Base-by-base conservation (phyloP, 30 jellyfish, hydroid and myxozoan species). In the Aurelia coerulea region DNA sequence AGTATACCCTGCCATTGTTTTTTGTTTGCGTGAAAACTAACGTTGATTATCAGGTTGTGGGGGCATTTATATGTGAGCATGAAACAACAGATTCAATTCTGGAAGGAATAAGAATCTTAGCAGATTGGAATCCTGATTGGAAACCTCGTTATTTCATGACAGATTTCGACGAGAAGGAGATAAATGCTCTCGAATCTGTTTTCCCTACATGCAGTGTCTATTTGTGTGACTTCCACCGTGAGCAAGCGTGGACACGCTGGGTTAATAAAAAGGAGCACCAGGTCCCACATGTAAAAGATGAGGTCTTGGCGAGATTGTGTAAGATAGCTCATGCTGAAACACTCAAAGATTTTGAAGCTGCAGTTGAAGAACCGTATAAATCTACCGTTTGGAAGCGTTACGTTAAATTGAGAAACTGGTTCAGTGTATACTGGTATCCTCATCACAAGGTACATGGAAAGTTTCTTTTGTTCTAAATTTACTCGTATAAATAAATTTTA, bases 21-120 rank as follows among this genome's bases (percentile, higher is more conserved):
- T 78, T 78, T 63, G 41, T 80, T 2, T 80, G 82, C 31, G 81
- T 80, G 32, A 62, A 80, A 31, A 64, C 90, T 1, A 80, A 80
- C 23, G 83, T 80, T 29, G 76, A 80, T 31, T 80, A 80, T 19
- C 90, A 80, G 69, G 73, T 80, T 15, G 90, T 80, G 4, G 90
- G 90, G 33, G 8, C 76, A 46, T 80, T 80, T 46, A 31, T 62
- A 39, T 29, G 49, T 33, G 70, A 80, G 50, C 52, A 42, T 5
- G 53, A 42, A 42, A 5, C 53, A 42, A 42, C 53, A 42, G 53
- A 42, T 5, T 42, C 53, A 2, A 42, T 42, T 5, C 8, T 2
- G 10, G 53, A 42, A 42, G 53, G 11, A 42, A 42, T 42, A 42
- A 6, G 10, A 42, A 42, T 42, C 2, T 42, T 42, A 42, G 9